Base-by-base conservation (phyloP, 2,797 vertebrate genomes). In the Gymnothorax reevesii region DNA sequence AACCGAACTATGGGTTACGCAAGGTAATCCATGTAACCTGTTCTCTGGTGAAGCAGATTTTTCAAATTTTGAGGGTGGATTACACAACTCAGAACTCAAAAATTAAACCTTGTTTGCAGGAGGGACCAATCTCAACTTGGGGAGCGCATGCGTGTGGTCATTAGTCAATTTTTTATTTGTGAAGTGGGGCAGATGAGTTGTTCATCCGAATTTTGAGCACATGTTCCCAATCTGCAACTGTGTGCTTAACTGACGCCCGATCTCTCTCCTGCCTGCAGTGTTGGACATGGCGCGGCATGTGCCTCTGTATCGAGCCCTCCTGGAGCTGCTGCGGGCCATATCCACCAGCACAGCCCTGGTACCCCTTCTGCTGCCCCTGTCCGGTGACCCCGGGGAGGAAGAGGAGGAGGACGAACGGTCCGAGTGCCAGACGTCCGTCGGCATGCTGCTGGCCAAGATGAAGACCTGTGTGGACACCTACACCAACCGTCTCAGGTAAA, bases 401-500 rank as follows among this genome's bases (percentile, higher is more conserved):
- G 97, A 98, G 33, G 95, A 95, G 77, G 98, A 99, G 0, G 98
- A 99, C 9, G 97, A 98, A 4, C 96, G 96, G 52, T 87, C 96
- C 0, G 98, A 99, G 91, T 97, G 98, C 86, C 98, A 98, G 89
- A 96, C 97, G 83, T 99, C 98, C 5, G 98, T 99, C 84, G 98
- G 98, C 85, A 98, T 98, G 92, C 94, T 99, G 88, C 90, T 99
- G 92, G 98, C 98, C 90, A 99, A 99, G 95, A 99, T 99, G 99
- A 99, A 99, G 95, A 99, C 97, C 7, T 99, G 99, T 79, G 98
- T 99, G 52, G 98, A 99, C 93, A 99, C 99, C 0, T 99, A 99
- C 85, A 99, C 98, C 90, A 99, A 98, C 93, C 96, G 99, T 83
- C 96, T 99, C 94, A 98, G 98, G 98, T 97, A 42, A 64, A 66